Conservation (phyloP, 2,888 invertebrate genomes). For the Chromoteleia sp. region DNA sequence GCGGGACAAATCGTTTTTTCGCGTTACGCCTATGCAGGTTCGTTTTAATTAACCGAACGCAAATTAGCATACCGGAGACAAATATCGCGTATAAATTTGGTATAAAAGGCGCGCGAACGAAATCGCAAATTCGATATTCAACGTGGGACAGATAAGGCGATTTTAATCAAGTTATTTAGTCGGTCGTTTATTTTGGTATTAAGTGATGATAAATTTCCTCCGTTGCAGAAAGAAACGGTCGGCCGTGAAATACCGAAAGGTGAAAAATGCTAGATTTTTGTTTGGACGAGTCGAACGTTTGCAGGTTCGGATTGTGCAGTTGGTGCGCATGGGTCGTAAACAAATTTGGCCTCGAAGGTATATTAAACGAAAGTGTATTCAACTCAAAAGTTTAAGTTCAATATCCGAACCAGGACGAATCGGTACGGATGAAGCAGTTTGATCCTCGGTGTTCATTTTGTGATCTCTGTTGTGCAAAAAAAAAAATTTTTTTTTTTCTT, state of each 20-base stretch:
- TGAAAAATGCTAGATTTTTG: slow-evolving; percentile 32
- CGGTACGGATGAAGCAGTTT: slow-evolving; percentile 19
- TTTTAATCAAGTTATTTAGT: slow-evolving; percentile 30
- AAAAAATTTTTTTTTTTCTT: too few relatives aligned
- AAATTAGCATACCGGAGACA: slow-evolving; percentile 15
- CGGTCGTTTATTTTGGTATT: slow-evolving; percentile 14
- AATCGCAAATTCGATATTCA: slow-evolving; percentile 1
- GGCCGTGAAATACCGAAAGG: slow-evolving; percentile 4
- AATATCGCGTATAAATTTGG: slow-evolving; percentile 37
- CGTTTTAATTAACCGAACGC: slow-evolving; percentile 29
- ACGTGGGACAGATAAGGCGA: slow-evolving; percentile 8
- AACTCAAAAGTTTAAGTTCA: slow-evolving; percentile 64
- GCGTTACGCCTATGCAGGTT: background rate
- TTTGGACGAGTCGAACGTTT: slow-evolving; percentile 3
- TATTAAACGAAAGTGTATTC: slow-evolving; percentile 65
- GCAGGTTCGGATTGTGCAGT: slow-evolving; percentile 23
- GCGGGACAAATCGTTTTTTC: slow-evolving; percentile 21
- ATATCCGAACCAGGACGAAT: slow-evolving; percentile 60
- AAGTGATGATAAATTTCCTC: slow-evolving; percentile 2
- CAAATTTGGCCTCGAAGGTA: slow-evolving; percentile 54
- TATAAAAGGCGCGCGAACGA: background rate
- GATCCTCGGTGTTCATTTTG: slow-evolving; percentile 7
- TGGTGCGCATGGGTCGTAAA: slow-evolving; percentile 40
- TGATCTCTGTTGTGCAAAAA: too few relatives aligned
- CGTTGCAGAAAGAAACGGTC: background rate